Conservation (phyloP, 2,888 invertebrate species). For the Nymphalis polychloros region DNA sequence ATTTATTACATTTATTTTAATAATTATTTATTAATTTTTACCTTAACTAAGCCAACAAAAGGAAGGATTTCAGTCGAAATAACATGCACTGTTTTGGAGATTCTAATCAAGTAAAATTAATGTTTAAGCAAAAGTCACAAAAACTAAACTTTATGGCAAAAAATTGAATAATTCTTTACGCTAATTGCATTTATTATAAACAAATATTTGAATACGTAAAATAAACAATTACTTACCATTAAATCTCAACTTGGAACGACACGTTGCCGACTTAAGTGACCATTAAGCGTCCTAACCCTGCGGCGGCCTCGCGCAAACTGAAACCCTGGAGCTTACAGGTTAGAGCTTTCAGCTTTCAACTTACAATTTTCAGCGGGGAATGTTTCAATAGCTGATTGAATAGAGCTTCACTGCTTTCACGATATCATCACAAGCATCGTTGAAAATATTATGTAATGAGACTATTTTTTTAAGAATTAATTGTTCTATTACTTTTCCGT, state of each 20-base stretch:
- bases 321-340: constrained; percentile 2
- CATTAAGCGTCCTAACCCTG: neutral
- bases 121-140: no score
- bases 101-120: no score
- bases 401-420: neutral
- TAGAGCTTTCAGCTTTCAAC: neutral
- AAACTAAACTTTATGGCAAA: no score
- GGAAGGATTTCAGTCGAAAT: no score
- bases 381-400: neutral
- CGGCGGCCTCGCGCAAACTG: constrained; percentile 4
- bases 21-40: no score
- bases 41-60: no score
- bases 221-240: neutral
- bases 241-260: neutral
- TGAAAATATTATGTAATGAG: neutral
- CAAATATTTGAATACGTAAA: neutral
- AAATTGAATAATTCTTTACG: no score
- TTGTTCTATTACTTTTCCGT: no score
- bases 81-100: no score
- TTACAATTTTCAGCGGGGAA: neutral
- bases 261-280: neutral
- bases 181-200: no score
- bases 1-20: no score
- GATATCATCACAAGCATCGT: neutral
- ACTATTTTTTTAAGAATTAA: no score